These are phyloP conservation scores for Coenobita brevimanus DNA, from an alignment of 1,140 invertebrate species.

Conservation along the genomic window DNA sequence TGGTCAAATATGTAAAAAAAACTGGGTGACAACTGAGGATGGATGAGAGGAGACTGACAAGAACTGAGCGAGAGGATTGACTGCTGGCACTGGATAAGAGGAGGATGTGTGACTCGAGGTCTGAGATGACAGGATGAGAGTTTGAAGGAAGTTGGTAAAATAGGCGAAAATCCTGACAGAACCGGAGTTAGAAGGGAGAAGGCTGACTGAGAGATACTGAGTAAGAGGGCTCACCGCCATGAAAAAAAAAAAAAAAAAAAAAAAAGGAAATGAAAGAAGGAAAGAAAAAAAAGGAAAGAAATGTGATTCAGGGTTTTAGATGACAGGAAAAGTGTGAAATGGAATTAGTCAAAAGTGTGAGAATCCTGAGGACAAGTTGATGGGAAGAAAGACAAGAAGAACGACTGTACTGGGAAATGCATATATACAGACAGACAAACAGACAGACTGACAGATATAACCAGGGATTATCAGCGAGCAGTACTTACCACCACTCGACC, in stretches of 20 bases:
- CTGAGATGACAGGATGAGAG: background rate
- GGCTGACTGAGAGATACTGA: background rate
- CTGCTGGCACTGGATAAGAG: background rate
- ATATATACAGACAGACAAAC: background rate
- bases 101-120: background rate
- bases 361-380: background rate
- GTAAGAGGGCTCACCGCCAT: no score
- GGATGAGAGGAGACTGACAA: no score
- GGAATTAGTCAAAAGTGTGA: background rate
- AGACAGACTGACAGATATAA: no score
- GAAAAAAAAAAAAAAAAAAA: no score
- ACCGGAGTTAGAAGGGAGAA: no score
- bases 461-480: no score
- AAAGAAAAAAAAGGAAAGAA: conserved; percentile 14
- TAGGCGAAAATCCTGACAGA: no score
- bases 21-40: no score
- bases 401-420: background rate
- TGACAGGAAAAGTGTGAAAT: background rate
- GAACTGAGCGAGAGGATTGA: background rate
- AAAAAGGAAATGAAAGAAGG: no score
- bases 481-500: no score
- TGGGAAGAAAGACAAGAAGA: background rate
- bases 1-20: no score
- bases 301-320: background rate
- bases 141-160: no score